Evolutionary conservation across 1,140 invertebrate genomes (phyloP).

Genomic region (Onthophagus taurus): DNA sequence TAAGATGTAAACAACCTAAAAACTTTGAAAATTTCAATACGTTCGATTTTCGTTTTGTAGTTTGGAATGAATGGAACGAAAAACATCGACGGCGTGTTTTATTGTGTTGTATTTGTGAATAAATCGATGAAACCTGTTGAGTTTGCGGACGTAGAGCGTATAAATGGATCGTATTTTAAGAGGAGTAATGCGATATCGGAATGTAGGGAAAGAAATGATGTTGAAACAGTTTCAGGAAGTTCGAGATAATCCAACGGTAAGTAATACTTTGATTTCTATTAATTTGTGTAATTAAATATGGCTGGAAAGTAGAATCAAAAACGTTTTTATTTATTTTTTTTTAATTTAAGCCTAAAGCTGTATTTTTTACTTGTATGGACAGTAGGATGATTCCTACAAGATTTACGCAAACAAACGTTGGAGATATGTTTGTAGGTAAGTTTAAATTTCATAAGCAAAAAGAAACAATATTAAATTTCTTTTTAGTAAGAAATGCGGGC

Average conservation of each 20-base stretch:
- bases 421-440: slow-evolving; percentile 92
- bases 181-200: slow-evolving; percentile 80
- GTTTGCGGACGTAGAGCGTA: not conserved
- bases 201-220: slow-evolving; percentile 71
- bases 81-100: no score
- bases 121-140: no score
- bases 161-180: slow-evolving; percentile 75
- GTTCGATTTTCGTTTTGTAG: no score
- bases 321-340: slow-evolving; percentile 1
- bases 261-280: slow-evolving; percentile 29
- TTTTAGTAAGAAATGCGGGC: slow-evolving; percentile 86
- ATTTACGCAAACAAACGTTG: slow-evolving; percentile 90
- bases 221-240: slow-evolving; percentile 85
- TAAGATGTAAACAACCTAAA: no score
- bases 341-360: slow-evolving; percentile 75
- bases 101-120: no score
- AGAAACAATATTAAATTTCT: slow-evolving; percentile 9
- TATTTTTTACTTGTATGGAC: slow-evolving; percentile 97
- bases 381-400: slow-evolving; percentile 90
- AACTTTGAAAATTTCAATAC: no score
- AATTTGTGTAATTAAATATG: no score
- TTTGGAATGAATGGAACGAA: no score
- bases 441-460: not conserved
- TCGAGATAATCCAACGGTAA: slow-evolving; percentile 75
- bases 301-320: no score